Conservation (phyloP, 2,113 vertebrate species). For the Marmota flaviventris region DNA sequence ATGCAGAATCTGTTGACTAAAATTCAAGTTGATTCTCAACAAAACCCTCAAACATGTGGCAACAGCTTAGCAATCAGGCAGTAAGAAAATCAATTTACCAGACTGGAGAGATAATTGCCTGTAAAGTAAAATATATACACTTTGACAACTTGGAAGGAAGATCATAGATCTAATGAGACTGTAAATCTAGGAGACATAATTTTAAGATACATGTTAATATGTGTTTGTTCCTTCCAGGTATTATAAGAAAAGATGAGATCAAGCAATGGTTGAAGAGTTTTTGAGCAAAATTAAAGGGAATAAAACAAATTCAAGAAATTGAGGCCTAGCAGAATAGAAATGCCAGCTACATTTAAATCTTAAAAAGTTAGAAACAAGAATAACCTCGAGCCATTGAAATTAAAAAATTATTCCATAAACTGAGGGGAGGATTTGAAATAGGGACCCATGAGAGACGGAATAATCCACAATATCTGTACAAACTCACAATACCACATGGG, state of each 20-base stretch:
- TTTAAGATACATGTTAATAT: background rate
- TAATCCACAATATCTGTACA: background rate
- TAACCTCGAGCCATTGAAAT: background rate
- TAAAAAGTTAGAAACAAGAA: background rate
- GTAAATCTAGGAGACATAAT: background rate
- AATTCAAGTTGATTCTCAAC: background rate
- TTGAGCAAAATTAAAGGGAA: conserved; percentile 7
- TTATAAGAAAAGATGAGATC: background rate
- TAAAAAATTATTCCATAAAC: background rate
- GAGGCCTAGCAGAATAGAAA: background rate
- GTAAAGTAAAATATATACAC: background rate
- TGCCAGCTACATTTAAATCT: background rate
- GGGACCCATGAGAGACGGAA: background rate
- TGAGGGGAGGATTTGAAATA: background rate
- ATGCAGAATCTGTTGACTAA: background rate
- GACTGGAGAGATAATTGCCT: no score
- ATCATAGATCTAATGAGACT: background rate
- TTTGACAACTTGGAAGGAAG: background rate
- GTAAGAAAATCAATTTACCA: background rate
- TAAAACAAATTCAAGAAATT: conserved; percentile 15
- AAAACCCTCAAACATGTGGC: background rate
- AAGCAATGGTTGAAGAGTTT: background rate
- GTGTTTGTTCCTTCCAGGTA: background rate
- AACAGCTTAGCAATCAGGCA: background rate
- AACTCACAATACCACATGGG: background rate